These are phyloP conservation scores for Perccottus glenii DNA, from an alignment of 2,113 vertebrate genomes.

Conservation along the genomic window DNA sequence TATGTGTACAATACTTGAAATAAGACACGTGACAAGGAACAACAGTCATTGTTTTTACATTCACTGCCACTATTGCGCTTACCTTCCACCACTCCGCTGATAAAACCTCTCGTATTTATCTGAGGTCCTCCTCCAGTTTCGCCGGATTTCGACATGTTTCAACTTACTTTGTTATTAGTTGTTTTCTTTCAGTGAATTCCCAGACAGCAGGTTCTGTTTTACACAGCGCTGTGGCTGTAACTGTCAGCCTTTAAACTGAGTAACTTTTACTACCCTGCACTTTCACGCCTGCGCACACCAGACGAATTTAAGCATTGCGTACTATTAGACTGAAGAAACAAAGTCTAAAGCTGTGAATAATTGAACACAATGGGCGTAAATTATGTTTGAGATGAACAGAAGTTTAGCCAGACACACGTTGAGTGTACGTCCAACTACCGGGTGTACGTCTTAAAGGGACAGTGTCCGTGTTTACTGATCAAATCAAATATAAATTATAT, in stretches of 20 bases:
- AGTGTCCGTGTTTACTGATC: not conserved
- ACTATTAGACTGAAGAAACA: not conserved
- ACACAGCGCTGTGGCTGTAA: not conserved
- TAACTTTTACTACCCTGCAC: not conserved
- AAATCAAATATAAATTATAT: too few species aligned
- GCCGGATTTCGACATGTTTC: conserved; percentile 53
- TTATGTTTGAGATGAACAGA: conserved; percentile 2
- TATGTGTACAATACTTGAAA: too few species aligned
- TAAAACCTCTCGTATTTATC: conserved; percentile 76
- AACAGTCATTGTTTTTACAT: not conserved
- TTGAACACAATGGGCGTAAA: not conserved
- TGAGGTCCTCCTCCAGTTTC: not conserved
- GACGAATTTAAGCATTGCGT: conserved; percentile 3
- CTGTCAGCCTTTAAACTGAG: not conserved
- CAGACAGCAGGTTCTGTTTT: not conserved
- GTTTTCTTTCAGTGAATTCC: not conserved
- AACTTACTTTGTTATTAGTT: not conserved
- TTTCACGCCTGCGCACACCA: conserved; percentile 73
- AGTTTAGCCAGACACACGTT: conserved; percentile 3
- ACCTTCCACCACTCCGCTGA: conserved; percentile 96
- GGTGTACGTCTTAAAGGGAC: conserved; percentile 63
- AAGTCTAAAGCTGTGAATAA: conserved; percentile 24
- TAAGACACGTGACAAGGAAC: too few species aligned
- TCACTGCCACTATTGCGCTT: conserved; percentile 44
- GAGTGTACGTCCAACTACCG: conserved; percentile 21